Percentiles rank a stretch among this genome's conserved stretches.
These are phyloP conservation scores for Plebejus anna DNA, from an alignment of 2,888 invertebrate species.

Conservation along the genomic window DNA sequence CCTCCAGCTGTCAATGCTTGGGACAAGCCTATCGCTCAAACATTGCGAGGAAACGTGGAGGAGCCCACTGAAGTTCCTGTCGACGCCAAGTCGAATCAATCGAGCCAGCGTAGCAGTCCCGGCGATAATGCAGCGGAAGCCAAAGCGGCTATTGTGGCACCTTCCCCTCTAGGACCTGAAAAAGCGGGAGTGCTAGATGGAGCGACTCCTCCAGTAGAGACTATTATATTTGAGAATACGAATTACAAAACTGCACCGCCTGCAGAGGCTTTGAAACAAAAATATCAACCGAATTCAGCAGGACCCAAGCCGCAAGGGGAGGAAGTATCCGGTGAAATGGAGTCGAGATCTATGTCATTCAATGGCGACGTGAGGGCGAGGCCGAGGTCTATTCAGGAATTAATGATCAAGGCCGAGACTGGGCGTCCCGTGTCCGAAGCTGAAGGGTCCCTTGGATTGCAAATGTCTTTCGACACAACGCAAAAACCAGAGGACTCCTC, in stretches of 20 bases:
- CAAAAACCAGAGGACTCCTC: conserved; percentile 86
- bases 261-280: conserved; percentile 82
- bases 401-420: conserved; percentile 58
- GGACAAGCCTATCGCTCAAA: conserved; percentile 90
- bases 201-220: conserved; percentile 89
- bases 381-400: conserved; percentile 69
- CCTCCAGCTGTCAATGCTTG: conserved; percentile 90
- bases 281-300: conserved; percentile 73
- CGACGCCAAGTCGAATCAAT: conserved; percentile 64
- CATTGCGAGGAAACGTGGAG: conserved; percentile 80
- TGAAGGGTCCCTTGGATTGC: conserved; percentile 79
- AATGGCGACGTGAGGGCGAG: conserved; percentile 69
- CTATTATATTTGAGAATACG: conserved; percentile 95
- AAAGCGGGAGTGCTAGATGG: conserved; percentile 84
- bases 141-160: conserved; percentile 51
- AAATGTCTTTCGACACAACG: conserved; percentile 82
- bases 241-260: conserved; percentile 90
- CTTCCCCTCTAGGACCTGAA: conserved; percentile 58
- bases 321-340: conserved; percentile 77
- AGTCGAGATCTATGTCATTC: conserved; percentile 58
- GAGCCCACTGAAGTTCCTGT: conserved; percentile 51
- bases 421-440: conserved; percentile 57
- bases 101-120: conserved; percentile 70
- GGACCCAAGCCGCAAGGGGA: conserved; percentile 69
- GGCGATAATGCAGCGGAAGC: conserved; percentile 58